Evolutionary conservation across 2,113 vertebrate genomes (phyloP), one percentile per base, ranked within the genome.

Genomic region (Sitta europaea): DNA sequence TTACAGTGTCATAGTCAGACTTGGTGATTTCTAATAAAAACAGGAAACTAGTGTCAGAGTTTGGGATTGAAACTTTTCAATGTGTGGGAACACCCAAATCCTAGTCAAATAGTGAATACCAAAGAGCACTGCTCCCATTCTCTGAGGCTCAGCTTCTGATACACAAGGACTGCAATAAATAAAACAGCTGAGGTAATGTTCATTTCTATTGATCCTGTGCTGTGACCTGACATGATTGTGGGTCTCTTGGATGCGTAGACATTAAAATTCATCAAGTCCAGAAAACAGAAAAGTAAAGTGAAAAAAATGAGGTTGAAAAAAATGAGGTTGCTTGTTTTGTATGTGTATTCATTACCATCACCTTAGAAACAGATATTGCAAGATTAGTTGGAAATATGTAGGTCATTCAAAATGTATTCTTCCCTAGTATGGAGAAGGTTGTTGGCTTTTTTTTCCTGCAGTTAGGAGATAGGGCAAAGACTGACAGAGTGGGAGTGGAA

Each of bases 361-460:
- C 38, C 1, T 5, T 25, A 84, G 78, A 82, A 92, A 85, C 33
- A 75, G 77, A 87, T 82, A 51, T 5, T 89, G 51, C 33, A 63
- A 87, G 85, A 81, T 89, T 74, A 95, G 42, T 45, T 67, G 55
- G 31, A 84, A 86, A 81, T 86, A 94, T 85, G 24, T 88, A 90
- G 80, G 90, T 70, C 71, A 76, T 83, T 82, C 48, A 92, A 90
- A 94, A 91, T 62, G 25, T 31, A 10, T 73, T 92, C 76, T 72
- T 77, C 31, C 22, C 55, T 75, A 53, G 14, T 35, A 76, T 8
- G 21, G 28, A 65, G 28, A 29, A 65, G 14, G 6, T 59, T 85
- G 38, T 88, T 70, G 67, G 20, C n/a, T 29, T 54, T 62, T 90
- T 57, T 75, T 65, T 11, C 16, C 65, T 92, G 72, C 23, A 67